Evolutionary conservation across 2,113 vertebrate species (phyloP).

Genomic region (Semicossyphus pulcher): DNA sequence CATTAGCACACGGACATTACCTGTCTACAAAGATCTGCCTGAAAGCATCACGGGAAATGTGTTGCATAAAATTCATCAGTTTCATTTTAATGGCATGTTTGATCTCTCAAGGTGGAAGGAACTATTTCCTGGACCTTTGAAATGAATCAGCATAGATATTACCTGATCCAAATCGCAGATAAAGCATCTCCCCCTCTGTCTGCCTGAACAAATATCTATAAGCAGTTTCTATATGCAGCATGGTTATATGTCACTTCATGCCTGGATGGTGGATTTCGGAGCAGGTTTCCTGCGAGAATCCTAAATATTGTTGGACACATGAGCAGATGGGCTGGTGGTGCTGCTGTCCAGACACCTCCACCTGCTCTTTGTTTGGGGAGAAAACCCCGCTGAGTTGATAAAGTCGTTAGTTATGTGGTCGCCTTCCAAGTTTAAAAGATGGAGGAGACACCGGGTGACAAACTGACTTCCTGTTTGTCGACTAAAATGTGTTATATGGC

Average conservation of each 20-base stretch:
- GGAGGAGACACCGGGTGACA: conserved; percentile 26
- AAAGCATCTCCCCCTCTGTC: conserved; percentile 4
- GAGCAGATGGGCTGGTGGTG: conserved; percentile 14
- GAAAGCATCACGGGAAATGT: conserved; percentile 17
- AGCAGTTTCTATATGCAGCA: conserved; percentile 8
- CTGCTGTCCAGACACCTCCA: conserved; percentile 18
- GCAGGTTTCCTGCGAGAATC: neutral
- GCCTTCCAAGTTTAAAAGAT: conserved; percentile 39
- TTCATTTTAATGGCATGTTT: conserved; percentile 29
- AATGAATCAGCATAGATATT: conserved; percentile 47
- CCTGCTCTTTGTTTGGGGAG: conserved; percentile 29
- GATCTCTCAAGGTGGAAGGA: conserved; percentile 16
- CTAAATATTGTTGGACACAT: neutral
- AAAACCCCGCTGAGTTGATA: conserved; percentile 37
- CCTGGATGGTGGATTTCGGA: neutral
- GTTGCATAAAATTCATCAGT: neutral
- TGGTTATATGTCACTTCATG: conserved; percentile 18
- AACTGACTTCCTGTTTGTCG: conserved; percentile 5
- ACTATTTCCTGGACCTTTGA: neutral
- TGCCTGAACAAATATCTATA: neutral
- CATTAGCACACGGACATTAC: conserved; percentile 43
- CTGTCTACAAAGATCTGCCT: conserved; percentile 30
- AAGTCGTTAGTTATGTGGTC: conserved; percentile 21
- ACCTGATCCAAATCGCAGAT: conserved; percentile 21
- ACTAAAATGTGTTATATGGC: neutral